Conservation (phyloP, 2,797 vertebrate genomes). For the Petrocephalus schoutedeni region DNA sequence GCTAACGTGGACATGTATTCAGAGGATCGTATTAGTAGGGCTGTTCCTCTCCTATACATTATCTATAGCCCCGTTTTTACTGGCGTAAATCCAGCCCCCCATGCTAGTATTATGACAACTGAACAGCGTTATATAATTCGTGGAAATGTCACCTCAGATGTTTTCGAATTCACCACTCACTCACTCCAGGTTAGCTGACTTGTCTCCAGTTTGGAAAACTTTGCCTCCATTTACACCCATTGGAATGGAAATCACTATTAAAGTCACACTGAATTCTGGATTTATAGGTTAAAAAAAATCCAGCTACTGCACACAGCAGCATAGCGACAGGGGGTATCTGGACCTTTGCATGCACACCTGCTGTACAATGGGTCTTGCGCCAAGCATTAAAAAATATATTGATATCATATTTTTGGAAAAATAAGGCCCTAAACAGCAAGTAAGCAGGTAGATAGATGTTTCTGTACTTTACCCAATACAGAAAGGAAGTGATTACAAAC, state of each 20-base stretch:
- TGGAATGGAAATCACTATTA: constrained; percentile 6
- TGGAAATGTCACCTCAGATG: constrained; percentile 4
- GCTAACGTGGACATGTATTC: not conserved
- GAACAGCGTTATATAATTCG: not conserved
- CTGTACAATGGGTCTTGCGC: not conserved
- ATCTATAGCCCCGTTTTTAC: not conserved
- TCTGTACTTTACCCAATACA: not conserved
- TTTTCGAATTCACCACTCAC: not conserved
- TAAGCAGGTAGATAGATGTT: not conserved
- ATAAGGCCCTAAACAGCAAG: not conserved
- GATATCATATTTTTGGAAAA: not conserved
- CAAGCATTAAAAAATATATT: not conserved
- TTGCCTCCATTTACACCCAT: not conserved
- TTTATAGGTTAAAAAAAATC: not conserved
- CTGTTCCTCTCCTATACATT: not conserved
- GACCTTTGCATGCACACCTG: not conserved
- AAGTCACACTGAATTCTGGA: not conserved
- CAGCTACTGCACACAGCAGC: too few relatives aligned
- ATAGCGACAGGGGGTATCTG: not conserved
- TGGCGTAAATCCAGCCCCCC: not conserved
- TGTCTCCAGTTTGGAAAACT: not conserved
- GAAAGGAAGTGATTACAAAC: constrained; percentile 60
- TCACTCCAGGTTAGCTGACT: not conserved
- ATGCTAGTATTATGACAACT: not conserved
- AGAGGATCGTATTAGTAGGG: not conserved